A percentile compares a stretch with the other conserved stretches of the same genome.
phyloP scores from a whole-genome alignment of 1,140 invertebrate genomes.

The Myzus persicae region DNA sequence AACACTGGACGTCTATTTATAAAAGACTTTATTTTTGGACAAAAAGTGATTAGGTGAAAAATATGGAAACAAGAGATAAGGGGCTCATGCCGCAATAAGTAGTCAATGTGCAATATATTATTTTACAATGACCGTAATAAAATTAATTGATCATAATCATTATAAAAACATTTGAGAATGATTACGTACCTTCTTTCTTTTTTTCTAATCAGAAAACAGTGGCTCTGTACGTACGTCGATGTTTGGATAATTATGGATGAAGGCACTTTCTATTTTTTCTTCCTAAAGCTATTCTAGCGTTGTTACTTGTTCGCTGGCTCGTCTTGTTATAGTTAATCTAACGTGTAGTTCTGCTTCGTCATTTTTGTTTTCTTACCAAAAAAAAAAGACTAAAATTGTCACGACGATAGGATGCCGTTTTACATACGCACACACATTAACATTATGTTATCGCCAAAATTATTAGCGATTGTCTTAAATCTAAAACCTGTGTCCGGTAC shows the following conservation, averaged over 20 bases:
- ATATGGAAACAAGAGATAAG: slow-evolving; percentile 40
- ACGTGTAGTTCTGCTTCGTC: neutral
- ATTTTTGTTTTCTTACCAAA: neutral
- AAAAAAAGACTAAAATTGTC: neutral
- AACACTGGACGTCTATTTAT: slow-evolving; percentile 55
- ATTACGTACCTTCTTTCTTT: neutral
- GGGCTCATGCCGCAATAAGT: neutral
- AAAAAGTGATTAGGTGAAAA: slow-evolving; percentile 52
- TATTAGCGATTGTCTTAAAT: neutral
- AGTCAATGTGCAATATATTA: slow-evolving; percentile 31
- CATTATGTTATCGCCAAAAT: neutral
- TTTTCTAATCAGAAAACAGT: neutral
- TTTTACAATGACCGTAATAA: slow-evolving; percentile 31
- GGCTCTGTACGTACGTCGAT: neutral
- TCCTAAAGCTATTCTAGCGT: neutral
- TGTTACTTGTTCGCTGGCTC: neutral
- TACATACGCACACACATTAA: neutral
- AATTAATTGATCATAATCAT: neutral
- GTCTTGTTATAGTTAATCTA: too few species aligned
- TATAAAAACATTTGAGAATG: neutral
- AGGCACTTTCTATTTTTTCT: neutral
- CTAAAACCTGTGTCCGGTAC: neutral
- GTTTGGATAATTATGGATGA: neutral
- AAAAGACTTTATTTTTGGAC: slow-evolving; percentile 1
- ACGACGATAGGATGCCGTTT: neutral